Evolutionary conservation across 2,797 vertebrate species (phyloP), one percentile per base, ranked within the genome.

Genomic region (Labroides dimidiatus): DNA sequence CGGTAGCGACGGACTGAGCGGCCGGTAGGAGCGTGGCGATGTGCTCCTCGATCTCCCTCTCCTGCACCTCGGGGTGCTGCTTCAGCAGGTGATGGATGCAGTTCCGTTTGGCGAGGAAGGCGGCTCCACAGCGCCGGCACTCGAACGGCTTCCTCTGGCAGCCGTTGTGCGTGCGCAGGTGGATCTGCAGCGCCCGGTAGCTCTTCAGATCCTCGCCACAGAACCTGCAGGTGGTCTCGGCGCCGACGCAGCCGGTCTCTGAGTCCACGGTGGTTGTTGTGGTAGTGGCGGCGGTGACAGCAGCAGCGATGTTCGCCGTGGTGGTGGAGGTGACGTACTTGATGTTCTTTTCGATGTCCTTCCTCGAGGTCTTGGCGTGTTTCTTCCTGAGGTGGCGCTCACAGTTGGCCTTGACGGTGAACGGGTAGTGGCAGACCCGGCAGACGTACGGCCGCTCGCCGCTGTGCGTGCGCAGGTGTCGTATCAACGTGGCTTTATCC

Each of bases 391-490:
- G 93, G 87, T 99, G 98, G 65, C 98, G 95, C 91, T 99, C 98
- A 0, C 98, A 99, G 87, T 99, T 99, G 84, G 97, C 98, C 84
- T 99, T 99, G 85, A 99, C 97, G 0, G 97, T 99, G 92, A 99
- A 99, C 0, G 97, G 97, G 74, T 99, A 99, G 83, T 97, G 97
- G 88, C 98, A 99, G 82, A 99, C 95, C 27, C 96, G 96, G 86
- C 98, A 99, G 64, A 99, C 94, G 52, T 98, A 99, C 0, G 97
- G 98, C 33, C 98, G 94, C 88, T 99, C 98, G 1, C 97, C 97
- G 0, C 97, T 99, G 93, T 99, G 98, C 0, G 97, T 98, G 56
- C 97, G 94, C 85, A 99, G 89, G 87, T 99, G 98, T 2, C 98
- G 94, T 89, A 99, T 98, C 45, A 99, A 92, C 0, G 98, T 98